Percentiles rank a stretch among this genome's conserved stretches.
These are phyloP conservation scores for Epinotia demarniana DNA, from an alignment of 2,888 invertebrate species.

Conservation along the genomic window DNA sequence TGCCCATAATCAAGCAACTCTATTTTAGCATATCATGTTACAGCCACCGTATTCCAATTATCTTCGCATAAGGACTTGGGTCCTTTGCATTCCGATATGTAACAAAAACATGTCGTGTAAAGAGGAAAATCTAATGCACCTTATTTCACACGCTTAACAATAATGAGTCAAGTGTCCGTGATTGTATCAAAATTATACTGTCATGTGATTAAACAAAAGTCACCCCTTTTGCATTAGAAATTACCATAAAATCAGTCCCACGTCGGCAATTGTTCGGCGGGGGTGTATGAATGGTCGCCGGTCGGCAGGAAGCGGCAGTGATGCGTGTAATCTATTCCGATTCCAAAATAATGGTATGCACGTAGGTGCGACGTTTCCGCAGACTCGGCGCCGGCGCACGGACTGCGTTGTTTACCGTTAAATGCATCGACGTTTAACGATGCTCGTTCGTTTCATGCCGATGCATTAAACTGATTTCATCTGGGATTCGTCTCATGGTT, in stretches of 20 bases:
- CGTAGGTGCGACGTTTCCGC: constrained; percentile 31
- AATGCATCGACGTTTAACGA: constrained; percentile 56
- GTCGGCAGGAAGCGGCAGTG: constrained; percentile 68
- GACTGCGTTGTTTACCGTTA: constrained; percentile 45
- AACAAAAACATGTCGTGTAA: background rate
- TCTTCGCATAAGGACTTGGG: background rate
- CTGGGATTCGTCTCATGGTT: constrained; percentile 52
- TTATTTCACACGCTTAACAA: constrained; percentile 30
- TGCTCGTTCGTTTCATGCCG: constrained; percentile 38
- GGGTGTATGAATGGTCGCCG: constrained; percentile 63
- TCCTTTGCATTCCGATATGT: background rate
- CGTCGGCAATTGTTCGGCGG: constrained; percentile 66
- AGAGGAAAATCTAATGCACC: background rate
- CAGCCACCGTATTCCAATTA: background rate
- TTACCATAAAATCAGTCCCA: constrained; percentile 82
- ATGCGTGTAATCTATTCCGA: constrained; percentile 77
- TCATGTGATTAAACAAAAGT: constrained; percentile 51
- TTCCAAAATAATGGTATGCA: constrained; percentile 51
- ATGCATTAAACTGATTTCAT: constrained; percentile 49
- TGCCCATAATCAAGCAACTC: constrained; percentile 13
- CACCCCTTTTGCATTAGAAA: constrained; percentile 63
- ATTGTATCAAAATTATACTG: constrained; percentile 36
- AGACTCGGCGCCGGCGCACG: constrained; percentile 32
- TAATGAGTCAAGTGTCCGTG: constrained; percentile 37
- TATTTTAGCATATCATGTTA: constrained; percentile 13